phyloP scores from a whole-genome alignment of 2,888 invertebrate species.

The Lasioglossum vierecki region DNA sequence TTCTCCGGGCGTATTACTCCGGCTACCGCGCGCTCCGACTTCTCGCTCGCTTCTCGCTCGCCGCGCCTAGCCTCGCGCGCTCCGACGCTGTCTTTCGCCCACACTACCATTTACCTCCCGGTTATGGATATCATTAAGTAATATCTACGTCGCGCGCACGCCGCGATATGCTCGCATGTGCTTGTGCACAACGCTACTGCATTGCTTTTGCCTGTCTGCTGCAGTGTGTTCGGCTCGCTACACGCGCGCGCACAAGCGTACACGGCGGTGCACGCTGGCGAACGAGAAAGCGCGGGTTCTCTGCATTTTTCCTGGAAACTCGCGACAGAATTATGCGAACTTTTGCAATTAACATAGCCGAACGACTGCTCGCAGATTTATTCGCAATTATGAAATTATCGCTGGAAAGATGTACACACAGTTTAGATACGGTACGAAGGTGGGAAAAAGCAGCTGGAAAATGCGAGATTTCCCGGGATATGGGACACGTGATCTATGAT shows the following conservation, averaged over 20 bases:
- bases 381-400: not conserved
- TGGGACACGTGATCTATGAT: not conserved
- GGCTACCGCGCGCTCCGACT: not conserved
- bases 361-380: not conserved
- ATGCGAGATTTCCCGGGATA: no score
- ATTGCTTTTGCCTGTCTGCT: no score
- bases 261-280: conserved; percentile 64
- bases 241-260: conserved; percentile 48
- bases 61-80: conserved; percentile 22
- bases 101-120: conserved; percentile 68
- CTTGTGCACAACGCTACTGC: conserved; percentile 17
- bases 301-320: conserved; percentile 40
- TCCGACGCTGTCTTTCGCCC: conserved; percentile 54
- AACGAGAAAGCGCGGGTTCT: conserved; percentile 77
- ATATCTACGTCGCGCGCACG: conserved; percentile 71
- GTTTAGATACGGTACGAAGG: not conserved
- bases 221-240: not conserved
- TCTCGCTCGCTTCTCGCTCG: not conserved
- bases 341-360: not conserved
- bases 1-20: not conserved
- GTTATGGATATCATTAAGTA: conserved; percentile 82
- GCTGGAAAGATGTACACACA: not conserved
- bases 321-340: not conserved
- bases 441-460: not conserved
- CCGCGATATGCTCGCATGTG: conserved; percentile 46